Evolutionary conservation across 2,797 vertebrate genomes (phyloP), one percentile per base, ranked within the genome.

Genomic region (Dermochelys coriacea): DNA sequence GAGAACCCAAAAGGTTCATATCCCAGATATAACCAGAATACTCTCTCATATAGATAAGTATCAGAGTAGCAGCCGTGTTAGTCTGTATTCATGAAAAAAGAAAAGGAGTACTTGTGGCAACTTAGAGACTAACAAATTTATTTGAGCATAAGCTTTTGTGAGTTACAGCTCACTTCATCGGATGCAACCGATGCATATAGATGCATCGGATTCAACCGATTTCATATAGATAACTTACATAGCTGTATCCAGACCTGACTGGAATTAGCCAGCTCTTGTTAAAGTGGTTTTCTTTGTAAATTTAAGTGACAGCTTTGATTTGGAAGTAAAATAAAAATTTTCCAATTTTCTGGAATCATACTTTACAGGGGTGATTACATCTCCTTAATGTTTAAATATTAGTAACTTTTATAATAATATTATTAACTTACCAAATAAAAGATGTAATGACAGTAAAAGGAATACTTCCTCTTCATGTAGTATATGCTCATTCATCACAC

Each of bases 271-370:
- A 89, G 87, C 80, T 94, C 16, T 75, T 80, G 21, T 89, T 84
- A 90, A 91, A 91, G 29, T 80, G 25, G 83, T 88, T 96, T 93
- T 55, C 52, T 61, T 19, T 92, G 77, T 87, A 96, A 95, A 90
- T 94, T 89, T 95, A 52, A 77, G 83, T 83, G 52, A 87, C 23
- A 86, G 75, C 52, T 93, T 84, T 88, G 31, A 47, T 93, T 84
- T 88, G 31, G 41, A 75, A 83, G 57, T 50, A 85, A 85, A 50
- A 64, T 83, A 91, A 3, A 47, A 84, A 15, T 31, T 59, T 59
- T 59, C 57, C 51, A 31, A 50, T 88, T 93, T 95, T 94, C 91
- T 91, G 61, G 45, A n/a, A 29, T 82, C 52, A 85, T 71, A 91
- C 5, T 82, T 31, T 79, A 34, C 52, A 71, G 8, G 86, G 85